Conservation (phyloP, 2,888 invertebrate species). For the Embidobia sp. region DNA sequence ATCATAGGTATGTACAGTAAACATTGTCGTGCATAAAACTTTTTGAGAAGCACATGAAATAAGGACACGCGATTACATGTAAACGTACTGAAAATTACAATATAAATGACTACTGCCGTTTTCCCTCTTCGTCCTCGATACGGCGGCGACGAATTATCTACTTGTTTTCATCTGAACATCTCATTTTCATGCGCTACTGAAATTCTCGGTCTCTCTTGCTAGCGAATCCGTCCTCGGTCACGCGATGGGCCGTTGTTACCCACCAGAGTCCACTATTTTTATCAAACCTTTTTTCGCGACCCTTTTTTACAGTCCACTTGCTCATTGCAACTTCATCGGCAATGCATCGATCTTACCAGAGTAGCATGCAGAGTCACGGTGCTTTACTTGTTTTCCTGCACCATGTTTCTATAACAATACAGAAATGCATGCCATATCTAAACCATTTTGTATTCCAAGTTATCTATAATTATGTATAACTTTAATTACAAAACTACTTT, state of each 20-base stretch:
- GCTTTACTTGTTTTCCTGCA: slow-evolving; percentile 30
- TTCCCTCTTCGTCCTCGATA: slow-evolving; percentile 69
- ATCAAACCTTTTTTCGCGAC: slow-evolving; percentile 60
- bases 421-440: too few species aligned
- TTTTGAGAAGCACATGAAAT: slow-evolving; percentile 80
- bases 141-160: slow-evolving; percentile 71
- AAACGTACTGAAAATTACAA: slow-evolving; percentile 78
- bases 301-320: slow-evolving; percentile 36
- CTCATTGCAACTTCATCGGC: slow-evolving; percentile 57
- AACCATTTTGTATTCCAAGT: too few species aligned
- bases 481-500: too few species aligned
- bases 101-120: slow-evolving; percentile 74
- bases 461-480: too few species aligned
- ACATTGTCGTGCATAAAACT: slow-evolving; percentile 74
- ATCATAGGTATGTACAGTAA: slow-evolving; percentile 62
- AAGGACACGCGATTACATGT: slow-evolving; percentile 77
- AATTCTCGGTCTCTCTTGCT: slow-evolving; percentile 72
- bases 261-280: slow-evolving; percentile 67
- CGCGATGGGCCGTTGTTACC: slow-evolving; percentile 75
- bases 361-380: slow-evolving; percentile 33
- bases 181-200: slow-evolving; percentile 80
- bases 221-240: slow-evolving; percentile 71
- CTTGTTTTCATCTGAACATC: slow-evolving; percentile 80
- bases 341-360: slow-evolving; percentile 52
- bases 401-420: slow-evolving; percentile 34